phyloP scores from a whole-genome alignment of 2,113 vertebrate genomes.

The Epinephelus moara region DNA sequence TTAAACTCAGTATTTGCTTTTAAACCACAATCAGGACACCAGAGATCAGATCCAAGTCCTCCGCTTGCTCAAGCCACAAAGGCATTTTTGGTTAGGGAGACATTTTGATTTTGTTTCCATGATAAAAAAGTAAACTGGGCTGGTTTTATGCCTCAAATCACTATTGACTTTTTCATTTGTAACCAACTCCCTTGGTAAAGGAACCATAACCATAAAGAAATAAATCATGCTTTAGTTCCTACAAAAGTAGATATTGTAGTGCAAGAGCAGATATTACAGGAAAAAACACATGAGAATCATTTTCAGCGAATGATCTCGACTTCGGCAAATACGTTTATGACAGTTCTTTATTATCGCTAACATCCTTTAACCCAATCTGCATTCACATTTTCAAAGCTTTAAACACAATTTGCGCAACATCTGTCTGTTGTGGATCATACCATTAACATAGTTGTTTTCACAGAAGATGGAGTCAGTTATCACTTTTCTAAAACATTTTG shows the following conservation, averaged over 20 bases:
- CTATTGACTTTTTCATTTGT: background rate
- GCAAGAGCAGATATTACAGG: background rate
- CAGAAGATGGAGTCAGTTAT: too few species aligned
- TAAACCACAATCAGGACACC: background rate
- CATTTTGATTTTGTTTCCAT: background rate
- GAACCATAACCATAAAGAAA: background rate
- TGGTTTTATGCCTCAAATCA: background rate
- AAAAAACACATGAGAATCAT: background rate
- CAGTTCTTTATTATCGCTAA: too few species aligned
- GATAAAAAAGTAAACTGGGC: background rate
- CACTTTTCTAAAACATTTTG: too few species aligned
- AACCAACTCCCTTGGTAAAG: background rate
- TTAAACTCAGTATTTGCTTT: background rate
- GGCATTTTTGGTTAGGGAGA: background rate
- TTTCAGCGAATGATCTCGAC: background rate
- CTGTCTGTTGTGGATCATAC: too few species aligned
- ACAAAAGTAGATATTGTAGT: background rate
- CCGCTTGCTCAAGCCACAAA: background rate
- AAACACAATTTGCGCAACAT: too few species aligned
- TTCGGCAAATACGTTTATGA: too few species aligned
- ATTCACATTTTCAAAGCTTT: too few species aligned
- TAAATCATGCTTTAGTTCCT: background rate
- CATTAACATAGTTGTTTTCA: too few species aligned
- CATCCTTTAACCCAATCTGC: too few species aligned
- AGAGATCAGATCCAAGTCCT: background rate